Evolutionary conservation across 2,797 vertebrate species (phyloP).

Genomic region (Pangasius djambal): DNA sequence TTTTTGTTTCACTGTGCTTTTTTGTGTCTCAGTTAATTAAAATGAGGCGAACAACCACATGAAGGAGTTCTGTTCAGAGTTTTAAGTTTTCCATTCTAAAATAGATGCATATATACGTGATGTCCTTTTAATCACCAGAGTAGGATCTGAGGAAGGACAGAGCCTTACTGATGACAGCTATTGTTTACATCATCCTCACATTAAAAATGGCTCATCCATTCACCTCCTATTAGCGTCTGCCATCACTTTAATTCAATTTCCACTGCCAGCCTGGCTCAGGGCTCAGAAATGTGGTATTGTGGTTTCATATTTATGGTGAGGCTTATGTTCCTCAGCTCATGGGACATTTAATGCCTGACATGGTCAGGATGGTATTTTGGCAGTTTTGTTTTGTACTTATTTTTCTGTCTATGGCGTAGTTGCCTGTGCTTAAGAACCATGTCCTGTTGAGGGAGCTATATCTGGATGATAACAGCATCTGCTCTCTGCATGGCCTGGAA

Average conservation of each 20-base stretch:
- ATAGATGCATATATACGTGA: constrained; percentile 18
- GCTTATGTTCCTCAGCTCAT: constrained; percentile 36
- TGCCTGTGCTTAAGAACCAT: constrained; percentile 79
- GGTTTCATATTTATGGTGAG: constrained; percentile 41
- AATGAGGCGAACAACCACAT: constrained; percentile 38
- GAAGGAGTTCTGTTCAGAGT: constrained; percentile 22
- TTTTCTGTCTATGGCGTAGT: constrained; percentile 47
- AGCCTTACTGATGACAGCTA: constrained; percentile 40
- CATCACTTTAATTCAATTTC: constrained; percentile 49
- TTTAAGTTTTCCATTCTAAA: constrained; percentile 16
- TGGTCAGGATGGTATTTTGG: constrained; percentile 39
- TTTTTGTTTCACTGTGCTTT: constrained; percentile 17
- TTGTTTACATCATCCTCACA: constrained; percentile 49
- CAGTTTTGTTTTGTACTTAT: constrained; percentile 21
- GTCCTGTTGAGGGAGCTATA: constrained; percentile 88
- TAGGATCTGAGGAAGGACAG: constrained; percentile 3
- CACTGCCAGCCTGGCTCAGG: constrained; percentile 36
- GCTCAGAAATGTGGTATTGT: constrained; percentile 29
- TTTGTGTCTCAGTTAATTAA: constrained; percentile 24
- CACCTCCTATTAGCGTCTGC: constrained; percentile 27
- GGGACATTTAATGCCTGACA: constrained; percentile 45
- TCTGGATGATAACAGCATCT: constrained; percentile 91
- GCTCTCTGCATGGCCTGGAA: constrained; percentile 72
- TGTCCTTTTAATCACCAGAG: constrained; percentile 23
- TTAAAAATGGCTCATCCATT: constrained; percentile 45